These are phyloP conservation scores for Myoxocephalus aenaeus DNA, from an alignment of 2,797 vertebrate species.

Conservation along the genomic window DNA sequence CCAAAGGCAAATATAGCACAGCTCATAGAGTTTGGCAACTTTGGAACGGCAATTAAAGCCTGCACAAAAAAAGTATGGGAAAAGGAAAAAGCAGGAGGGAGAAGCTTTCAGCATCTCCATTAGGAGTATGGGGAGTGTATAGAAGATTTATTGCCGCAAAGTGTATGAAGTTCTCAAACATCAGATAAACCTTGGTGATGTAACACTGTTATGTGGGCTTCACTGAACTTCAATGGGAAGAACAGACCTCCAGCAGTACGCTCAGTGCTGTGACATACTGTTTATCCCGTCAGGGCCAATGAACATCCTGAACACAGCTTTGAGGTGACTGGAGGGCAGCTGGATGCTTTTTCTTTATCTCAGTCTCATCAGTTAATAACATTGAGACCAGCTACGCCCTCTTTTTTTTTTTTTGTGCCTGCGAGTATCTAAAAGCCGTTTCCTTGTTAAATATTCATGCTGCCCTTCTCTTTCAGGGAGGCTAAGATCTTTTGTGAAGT, in stretches of 20 bases:
- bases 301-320: conserved; percentile 40
- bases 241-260: conserved; percentile 24
- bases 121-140: conserved; percentile 22
- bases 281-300: conserved; percentile 44
- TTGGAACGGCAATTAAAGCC: conserved; percentile 57
- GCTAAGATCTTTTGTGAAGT: conserved; percentile 56
- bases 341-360: conserved; percentile 40
- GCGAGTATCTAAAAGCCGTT: conserved; percentile 65
- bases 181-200: conserved; percentile 38
- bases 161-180: conserved; percentile 23
- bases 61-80: conserved; percentile 6
- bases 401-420: conserved; percentile 8
- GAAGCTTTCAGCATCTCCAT: conserved; percentile 34
- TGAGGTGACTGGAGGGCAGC: conserved; percentile 20
- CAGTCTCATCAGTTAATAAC: conserved; percentile 48
- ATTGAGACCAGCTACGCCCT: conserved; percentile 41
- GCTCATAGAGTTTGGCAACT: conserved; percentile 53
- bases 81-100: conserved; percentile 18
- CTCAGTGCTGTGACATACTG: conserved; percentile 23
- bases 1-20: conserved; percentile 64
- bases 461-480: conserved; percentile 63
- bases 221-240: conserved; percentile 33
- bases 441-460: conserved; percentile 78
- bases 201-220: conserved; percentile 12
- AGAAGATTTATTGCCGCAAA: conserved; percentile 31